These are phyloP conservation scores for Zygogramma bicolorata DNA, from an alignment of 2,888 invertebrate genomes.

Conservation along the genomic window DNA sequence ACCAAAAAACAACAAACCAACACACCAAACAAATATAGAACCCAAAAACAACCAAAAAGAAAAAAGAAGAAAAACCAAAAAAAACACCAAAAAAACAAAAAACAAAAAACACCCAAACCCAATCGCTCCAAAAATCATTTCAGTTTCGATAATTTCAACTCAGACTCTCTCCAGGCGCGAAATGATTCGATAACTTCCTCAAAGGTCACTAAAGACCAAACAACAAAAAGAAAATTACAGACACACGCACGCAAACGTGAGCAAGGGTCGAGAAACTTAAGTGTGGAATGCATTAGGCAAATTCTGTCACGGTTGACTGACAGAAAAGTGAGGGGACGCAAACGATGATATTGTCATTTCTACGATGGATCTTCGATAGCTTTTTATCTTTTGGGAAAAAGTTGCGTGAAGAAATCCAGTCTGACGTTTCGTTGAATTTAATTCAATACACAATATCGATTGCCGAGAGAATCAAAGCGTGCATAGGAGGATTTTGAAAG, in stretches of 20 bases:
- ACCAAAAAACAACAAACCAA: too few species aligned
- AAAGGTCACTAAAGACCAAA: constrained; percentile 51
- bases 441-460: constrained; percentile 7
- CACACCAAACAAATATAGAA: too few species aligned
- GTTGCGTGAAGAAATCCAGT: neutral
- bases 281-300: constrained; percentile 61
- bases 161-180: too few species aligned
- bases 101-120: too few species aligned
- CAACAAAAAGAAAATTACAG: constrained; percentile 62
- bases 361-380: constrained; percentile 6
- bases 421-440: neutral
- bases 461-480: neutral
- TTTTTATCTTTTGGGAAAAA: constrained; percentile 1
- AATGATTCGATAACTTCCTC: neutral
- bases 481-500: too few species aligned
- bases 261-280: constrained; percentile 55
- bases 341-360: constrained; percentile 7
- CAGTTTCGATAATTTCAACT: too few species aligned
- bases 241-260: constrained; percentile 61
- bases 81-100: too few species aligned
- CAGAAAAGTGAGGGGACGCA: constrained; percentile 40
- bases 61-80: too few species aligned
- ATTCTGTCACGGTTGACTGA: constrained; percentile 59
- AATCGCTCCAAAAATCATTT: too few species aligned
- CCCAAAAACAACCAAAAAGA: too few species aligned